Base-by-base conservation (phyloP, 1,140 invertebrate genomes). In the Phymorhynchus buccinoides region DNA sequence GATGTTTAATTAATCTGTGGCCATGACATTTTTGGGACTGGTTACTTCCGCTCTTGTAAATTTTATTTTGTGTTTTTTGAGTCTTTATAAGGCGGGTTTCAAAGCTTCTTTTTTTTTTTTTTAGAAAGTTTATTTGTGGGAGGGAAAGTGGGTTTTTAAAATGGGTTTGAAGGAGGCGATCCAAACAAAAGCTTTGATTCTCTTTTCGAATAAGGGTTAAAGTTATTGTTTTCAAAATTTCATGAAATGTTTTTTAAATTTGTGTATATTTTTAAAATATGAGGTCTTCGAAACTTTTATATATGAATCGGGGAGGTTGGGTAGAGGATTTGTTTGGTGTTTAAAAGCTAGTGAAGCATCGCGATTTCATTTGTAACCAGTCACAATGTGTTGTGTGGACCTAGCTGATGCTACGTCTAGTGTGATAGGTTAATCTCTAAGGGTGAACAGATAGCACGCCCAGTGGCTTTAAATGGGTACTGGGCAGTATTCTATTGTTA, bases 1-100 rank as follows among this genome's bases (percentile, higher is more conserved):
- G n/a, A n/a, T n/a, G n/a, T n/a, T n/a, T n/a, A n/a, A n/a, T n/a
- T 27, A 30, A 6, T 39, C 73, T 18, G 4, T 75, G 35, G 73
- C 27, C 73, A 75, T 75, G 73, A 79, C 77, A 52, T 30, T 3
- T 48, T 52, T 79, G 77, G 22, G 77, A 79, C 77, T 79, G 77
- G 77, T 35, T 79, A 79, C 75, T 44, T 37, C 18, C 42, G 16
- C 22, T 27, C 75, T 12, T 41, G n/a, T 16, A 3, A 6, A 9
- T 39, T 79, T 79, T 52, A 27, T 14, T 27, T 18, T 7, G 37
- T 16, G 4, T 4, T 6, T 16, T 37, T 41, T 41, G 14, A 27
- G 16, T 41, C 42, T 41, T 66, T 9, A n/a, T n/a, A n/a, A n/a
- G n/a, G n/a, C n/a, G n/a, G n/a, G n/a, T 41, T 75, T 39, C 6